Conservation (phyloP, 2,797 vertebrate species). For the Hypotaenidia okinawae region DNA sequence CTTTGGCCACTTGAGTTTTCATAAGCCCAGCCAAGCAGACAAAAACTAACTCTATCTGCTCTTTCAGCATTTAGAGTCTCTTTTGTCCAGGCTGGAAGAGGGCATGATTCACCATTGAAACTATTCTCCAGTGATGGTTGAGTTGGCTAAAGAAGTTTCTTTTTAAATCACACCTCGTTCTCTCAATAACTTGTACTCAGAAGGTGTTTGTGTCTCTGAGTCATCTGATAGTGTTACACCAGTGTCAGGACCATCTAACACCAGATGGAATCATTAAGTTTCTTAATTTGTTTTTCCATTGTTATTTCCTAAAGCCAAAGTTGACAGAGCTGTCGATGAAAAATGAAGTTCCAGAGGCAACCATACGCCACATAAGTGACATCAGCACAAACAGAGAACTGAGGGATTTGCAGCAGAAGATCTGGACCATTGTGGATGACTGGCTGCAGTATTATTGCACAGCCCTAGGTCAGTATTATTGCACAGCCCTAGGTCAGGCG, state of each 20-base stretch:
- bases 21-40: not conserved
- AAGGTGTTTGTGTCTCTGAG: not conserved
- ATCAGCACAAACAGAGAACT: conserved; percentile 54
- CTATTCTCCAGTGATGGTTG: not conserved
- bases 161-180: not conserved
- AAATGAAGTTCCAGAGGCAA: conserved; percentile 43
- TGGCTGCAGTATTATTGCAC: conserved; percentile 78
- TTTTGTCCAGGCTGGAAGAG: not conserved
- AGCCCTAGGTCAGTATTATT: conserved; percentile 79
- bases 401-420: conserved; percentile 74
- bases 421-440: conserved; percentile 57
- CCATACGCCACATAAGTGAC: conserved; percentile 55
- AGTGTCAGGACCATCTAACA: not conserved
- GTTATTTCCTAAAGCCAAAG: not conserved
- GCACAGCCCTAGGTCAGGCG: conserved; percentile 72
- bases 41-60: not conserved
- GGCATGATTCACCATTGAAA: not conserved
- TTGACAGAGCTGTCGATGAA: conserved; percentile 55
- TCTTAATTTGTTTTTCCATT: not conserved
- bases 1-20: not conserved
- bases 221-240: not conserved
- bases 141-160: not conserved
- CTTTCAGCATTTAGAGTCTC: not conserved
- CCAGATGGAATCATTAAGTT: not conserved
- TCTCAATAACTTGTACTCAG: not conserved